Evolutionary conservation across 2,888 invertebrate genomes (phyloP).

Genomic region (Lordiphosa andalusiaca): DNA sequence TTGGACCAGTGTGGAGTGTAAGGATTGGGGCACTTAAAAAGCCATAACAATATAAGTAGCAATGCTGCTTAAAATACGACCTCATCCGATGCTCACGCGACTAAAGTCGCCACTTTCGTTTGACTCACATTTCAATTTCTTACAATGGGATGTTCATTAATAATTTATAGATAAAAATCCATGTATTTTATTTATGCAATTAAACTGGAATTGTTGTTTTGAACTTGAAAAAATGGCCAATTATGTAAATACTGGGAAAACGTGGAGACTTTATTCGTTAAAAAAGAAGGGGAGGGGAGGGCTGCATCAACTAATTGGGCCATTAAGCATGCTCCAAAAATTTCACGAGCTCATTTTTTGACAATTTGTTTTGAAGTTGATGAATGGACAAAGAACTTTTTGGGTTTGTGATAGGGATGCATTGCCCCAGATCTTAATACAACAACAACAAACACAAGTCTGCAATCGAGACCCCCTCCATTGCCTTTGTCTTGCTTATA

Average conservation of each 20-base stretch:
- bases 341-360: slow-evolving; percentile 20
- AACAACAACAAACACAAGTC: too few relatives aligned
- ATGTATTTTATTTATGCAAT: slow-evolving; percentile 46
- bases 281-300: slow-evolving; percentile 12
- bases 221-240: slow-evolving; percentile 55
- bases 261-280: slow-evolving; percentile 29
- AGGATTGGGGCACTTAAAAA: slow-evolving; percentile 15
- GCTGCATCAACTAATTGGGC: slow-evolving; percentile 16
- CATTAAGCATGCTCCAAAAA: slow-evolving; percentile 14
- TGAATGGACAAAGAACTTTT: too few relatives aligned
- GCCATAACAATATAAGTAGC: slow-evolving; percentile 6
- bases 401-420: too few relatives aligned
- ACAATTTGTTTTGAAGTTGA: slow-evolving; percentile 19
- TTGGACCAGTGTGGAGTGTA: too few relatives aligned
- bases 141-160: slow-evolving; percentile 28
- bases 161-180: slow-evolving; percentile 39
- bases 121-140: slow-evolving; percentile 33
- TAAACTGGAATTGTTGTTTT: slow-evolving; percentile 34
- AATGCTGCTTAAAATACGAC: slow-evolving; percentile 4
- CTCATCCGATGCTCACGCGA: slow-evolving; percentile 26
- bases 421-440: too few relatives aligned
- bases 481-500: too few relatives aligned
- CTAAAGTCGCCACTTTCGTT: slow-evolving; percentile 35
- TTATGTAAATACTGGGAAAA: slow-evolving; percentile 55
- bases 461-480: too few relatives aligned